A percentile compares a stretch with the other conserved stretches of the same genome.
These are phyloP conservation scores for Phortica variegata DNA, from an alignment of 1,140 invertebrate genomes.

Conservation along the genomic window DNA sequence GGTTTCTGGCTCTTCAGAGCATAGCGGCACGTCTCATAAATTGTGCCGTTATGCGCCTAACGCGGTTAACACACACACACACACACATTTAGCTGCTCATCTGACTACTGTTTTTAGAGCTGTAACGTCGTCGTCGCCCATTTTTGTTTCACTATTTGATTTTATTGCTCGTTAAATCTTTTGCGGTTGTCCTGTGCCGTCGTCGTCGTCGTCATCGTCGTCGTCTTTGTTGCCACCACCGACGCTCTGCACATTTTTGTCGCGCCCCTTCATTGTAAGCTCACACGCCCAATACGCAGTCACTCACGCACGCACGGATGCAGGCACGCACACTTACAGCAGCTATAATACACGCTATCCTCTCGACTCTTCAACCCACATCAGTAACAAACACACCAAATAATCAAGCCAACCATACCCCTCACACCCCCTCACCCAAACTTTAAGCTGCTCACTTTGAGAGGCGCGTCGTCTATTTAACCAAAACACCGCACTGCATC, in stretches of 20 bases:
- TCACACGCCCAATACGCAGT: constrained; percentile 6
- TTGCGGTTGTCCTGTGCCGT: constrained; percentile 52
- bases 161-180: constrained; percentile 54
- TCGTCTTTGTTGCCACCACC: constrained; percentile 19
- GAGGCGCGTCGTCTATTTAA: too few relatives aligned
- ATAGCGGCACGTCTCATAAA: too few relatives aligned
- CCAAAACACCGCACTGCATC: too few relatives aligned
- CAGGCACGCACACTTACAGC: constrained; percentile 2
- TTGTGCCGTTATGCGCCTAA: too few relatives aligned
- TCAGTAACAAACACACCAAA: not conserved
- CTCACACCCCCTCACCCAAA: constrained; percentile 5
- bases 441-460: constrained; percentile 14
- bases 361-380: not conserved
- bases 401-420: not conserved
- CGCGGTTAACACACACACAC: too few relatives aligned
- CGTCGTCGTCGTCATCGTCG: too few relatives aligned
- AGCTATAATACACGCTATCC: constrained; percentile 3
- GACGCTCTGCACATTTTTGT: not conserved
- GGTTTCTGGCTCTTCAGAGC: too few relatives aligned
- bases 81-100: too few relatives aligned
- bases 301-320: constrained; percentile 1
- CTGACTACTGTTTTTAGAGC: too few relatives aligned
- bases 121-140: too few relatives aligned
- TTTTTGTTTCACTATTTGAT: too few relatives aligned
- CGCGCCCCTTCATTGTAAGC: not conserved